Evolutionary conservation across 2,888 invertebrate species (phyloP), one percentile per base, ranked within the genome.

Genomic region (Folsomia candida): DNA sequence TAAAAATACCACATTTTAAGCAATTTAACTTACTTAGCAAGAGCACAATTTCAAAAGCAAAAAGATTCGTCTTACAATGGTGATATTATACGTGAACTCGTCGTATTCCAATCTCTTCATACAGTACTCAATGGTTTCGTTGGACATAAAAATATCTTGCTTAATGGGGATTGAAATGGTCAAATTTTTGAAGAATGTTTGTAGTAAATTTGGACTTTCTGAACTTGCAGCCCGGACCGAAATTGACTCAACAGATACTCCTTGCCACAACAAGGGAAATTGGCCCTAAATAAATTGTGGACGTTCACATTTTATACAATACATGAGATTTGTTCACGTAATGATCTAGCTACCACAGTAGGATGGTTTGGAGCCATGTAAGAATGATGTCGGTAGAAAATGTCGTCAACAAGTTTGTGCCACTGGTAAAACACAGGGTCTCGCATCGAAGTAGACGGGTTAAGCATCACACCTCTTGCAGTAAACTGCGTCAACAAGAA

Each of bases 371-470:
- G 86, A 0, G 89, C 85, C 29, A 93, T 84, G 18, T 88, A 88
- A 73, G 85, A 85, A 83, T 93, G 93, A 83, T 89, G 89, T 76
- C 88, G 86, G 77, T 88, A 86, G 86, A 93, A 93, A 37, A 93
- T 84, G 78, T 91, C 90, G 80, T 93, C 91, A 25, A 93, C 85
- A 81, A 88, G 89, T 0, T 90, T 87, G 81, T 93, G 93, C 91
- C 91, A 92, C 82, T 90, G 88, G 84, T 93, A 93, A 85, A 93
- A 93, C 6, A 90, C 84, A 0, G 93, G 93, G 83, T 93, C 93
- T 0, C 93, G 86, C 92, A 93, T 92, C 0, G 92, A 91, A 0
- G 92, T 92, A 0, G 91, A 88, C 0, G 91, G 88, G 81, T 93
- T 65, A 4, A 27, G 25, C n/a, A 65, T 65, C 11, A 54, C 20